These are phyloP conservation scores for Drosophila subpulchrella DNA, from an alignment of 1,140 invertebrate species.

Conservation along the genomic window DNA sequence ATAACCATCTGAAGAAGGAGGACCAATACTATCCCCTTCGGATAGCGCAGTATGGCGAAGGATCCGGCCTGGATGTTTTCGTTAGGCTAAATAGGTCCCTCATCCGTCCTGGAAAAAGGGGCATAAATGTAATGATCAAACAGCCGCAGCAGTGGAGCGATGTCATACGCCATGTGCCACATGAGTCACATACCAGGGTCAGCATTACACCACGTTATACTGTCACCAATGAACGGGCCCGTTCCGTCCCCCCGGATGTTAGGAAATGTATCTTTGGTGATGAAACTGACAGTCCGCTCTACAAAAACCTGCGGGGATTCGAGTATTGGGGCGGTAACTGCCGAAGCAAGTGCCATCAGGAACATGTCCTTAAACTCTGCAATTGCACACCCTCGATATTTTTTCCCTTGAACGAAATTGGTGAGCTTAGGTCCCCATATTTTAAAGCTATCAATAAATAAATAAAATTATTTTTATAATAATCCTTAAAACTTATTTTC, in stretches of 20 bases:
- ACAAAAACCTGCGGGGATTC: slow-evolving; percentile 69
- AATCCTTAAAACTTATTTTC: neutral
- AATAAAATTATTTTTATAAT: too few species aligned
- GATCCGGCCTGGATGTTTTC: slow-evolving; percentile 53
- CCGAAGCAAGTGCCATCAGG: slow-evolving; percentile 71
- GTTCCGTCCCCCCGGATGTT: slow-evolving; percentile 26
- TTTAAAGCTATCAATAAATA: too few species aligned
- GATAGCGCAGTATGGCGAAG: slow-evolving; percentile 54
- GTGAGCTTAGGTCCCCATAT: slow-evolving; percentile 20
- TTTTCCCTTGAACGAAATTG: slow-evolving; percentile 53
- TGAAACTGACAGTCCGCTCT: slow-evolving; percentile 48
- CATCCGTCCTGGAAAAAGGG: slow-evolving; percentile 15
- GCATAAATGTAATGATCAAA: slow-evolving; percentile 70
- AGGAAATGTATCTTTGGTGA: slow-evolving; percentile 67
- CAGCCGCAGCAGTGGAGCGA: slow-evolving; percentile 69
- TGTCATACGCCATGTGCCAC: slow-evolving; percentile 33
- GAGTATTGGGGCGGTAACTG: slow-evolving; percentile 74
- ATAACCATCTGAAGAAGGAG: slow-evolving; percentile 22
- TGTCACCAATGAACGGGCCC: slow-evolving; percentile 33
- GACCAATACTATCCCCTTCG: slow-evolving; percentile 66
- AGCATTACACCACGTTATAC: slow-evolving; percentile 56
- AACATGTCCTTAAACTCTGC: slow-evolving; percentile 61
- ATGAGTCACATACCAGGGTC: slow-evolving; percentile 52
- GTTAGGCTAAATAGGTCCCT: slow-evolving; percentile 47
- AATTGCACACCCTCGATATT: slow-evolving; percentile 65